Base-by-base conservation (phyloP, 2,888 invertebrate genomes). In the Eubasilissa splendida region DNA sequence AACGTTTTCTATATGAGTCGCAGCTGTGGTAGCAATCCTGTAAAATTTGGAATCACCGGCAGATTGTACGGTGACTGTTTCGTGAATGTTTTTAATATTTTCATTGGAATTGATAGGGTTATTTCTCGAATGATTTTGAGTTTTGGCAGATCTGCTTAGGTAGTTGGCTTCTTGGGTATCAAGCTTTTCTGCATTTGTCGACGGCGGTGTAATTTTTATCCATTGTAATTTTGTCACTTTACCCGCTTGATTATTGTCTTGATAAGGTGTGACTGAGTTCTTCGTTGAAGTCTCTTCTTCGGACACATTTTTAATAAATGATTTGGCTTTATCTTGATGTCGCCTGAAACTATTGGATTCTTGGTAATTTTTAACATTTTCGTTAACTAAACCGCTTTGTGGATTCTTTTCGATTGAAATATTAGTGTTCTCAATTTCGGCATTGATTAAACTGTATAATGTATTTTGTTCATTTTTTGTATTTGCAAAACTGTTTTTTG, bases 131-230 rank as follows among this genome's bases (percentile, higher is more conserved):
- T 63, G 63, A 0, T 33, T 33, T 63, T 63, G 63, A 33, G 14
- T 52, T 9, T 68, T 68, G n/a, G 50, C 68, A 50, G 68, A 33
- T 22, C 3, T 68, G 14, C 52, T 68, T n/a, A 68, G 68, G 8
- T 68, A 68, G n/a, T 68, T 68, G 10, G 68, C 68, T 68, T 68
- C 68, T 9, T 68, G 68, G 12, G 50, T 50, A 0, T 68, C 68
- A 10, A 68, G 14, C 7, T 50, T 68, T 68, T 68, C 68, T 50
- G 42, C 68, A 50, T 68, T 68, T 58, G 14, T 50, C 14, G 68
- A 33, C 1, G 63, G 63, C 12, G 63, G 68, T 50, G 68, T 50
- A 50, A 68, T 68, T 68, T 68, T 68, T 50, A 68, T 68, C 68
- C 68, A 68, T 50, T 68, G 68, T 50, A 68, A 14, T n/a, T 31